Base-by-base conservation (phyloP, 2,113 vertebrate species). In the Poecile atricapillus region DNA sequence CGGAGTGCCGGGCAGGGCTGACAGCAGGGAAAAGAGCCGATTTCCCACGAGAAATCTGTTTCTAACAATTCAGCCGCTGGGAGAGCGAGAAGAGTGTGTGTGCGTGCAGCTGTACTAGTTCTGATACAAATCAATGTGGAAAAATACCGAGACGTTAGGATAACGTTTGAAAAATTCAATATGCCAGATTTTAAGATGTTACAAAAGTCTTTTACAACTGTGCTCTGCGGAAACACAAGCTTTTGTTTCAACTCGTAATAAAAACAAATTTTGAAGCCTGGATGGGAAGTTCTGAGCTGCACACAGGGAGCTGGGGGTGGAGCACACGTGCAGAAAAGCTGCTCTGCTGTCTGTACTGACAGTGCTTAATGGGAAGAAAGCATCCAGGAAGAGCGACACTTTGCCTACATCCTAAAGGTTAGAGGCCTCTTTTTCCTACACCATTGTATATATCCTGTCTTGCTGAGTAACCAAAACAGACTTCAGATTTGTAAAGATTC, bases 21-120 rank as follows among this genome's bases (percentile, higher is more conserved):
- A 33, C 59, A 10, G 11, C 0, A 35, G 53, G 13, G 2, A 5
- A 4, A 3, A 21, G 55, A 0, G 5, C 8, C 1, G 28, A 9
- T 15, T 58, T 6, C 31, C 50, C 30, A 4, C 25, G 22, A 18
- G 55, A 67, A 77, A 63, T 41, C 19, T 19, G 78, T 8, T 60
- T 6, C 52, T 13, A 41, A 39, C 70, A 35, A 30, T 37, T 10
- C 33, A 0, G 7, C 10, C 17, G 1, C 8, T 12, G n/a, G 46
- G 75, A 73, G 23, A 15, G 59, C 35, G 7, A 5, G 14, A 25
- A 10, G 0, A 10, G 18, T 1, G 33, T 7, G 47, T 7, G 35
- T 22, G 56, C 4, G 44, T 2, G 52, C 28, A 9, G 1, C 23
- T 28, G 27, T 16, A 1, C 68, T 24, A 18, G 4, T 27, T 55